Evolutionary conservation across 2,797 vertebrate species (phyloP).

Genomic region (Micrastur ruficollis): DNA sequence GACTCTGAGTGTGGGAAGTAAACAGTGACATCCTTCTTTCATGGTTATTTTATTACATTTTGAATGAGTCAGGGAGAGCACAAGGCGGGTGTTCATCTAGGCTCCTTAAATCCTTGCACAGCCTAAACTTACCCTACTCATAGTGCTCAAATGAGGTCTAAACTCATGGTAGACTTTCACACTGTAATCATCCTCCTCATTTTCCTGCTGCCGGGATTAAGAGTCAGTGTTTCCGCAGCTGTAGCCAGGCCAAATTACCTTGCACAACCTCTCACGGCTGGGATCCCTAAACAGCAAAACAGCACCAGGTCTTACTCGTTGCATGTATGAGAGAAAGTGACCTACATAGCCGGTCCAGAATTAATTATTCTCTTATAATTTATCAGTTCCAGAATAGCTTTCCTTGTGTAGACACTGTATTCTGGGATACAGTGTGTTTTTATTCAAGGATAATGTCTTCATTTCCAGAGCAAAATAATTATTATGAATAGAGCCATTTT

Average conservation of each 20-base stretch:
- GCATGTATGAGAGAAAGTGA: background rate
- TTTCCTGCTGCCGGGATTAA: background rate
- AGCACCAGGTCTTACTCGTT: background rate
- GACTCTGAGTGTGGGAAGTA: background rate
- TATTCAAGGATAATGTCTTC: constrained; percentile 6
- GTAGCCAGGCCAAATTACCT: background rate
- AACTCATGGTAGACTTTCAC: background rate
- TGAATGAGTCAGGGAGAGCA: background rate
- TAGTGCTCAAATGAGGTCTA: background rate
- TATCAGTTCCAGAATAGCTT: background rate
- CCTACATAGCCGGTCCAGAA: background rate
- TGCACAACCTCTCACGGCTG: rapidly evolving
- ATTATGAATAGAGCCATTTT: constrained; percentile 55
- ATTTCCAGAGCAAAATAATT: constrained; percentile 35
- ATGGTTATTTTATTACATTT: background rate
- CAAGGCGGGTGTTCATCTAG: background rate
- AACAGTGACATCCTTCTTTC: constrained; percentile 5
- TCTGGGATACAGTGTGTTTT: constrained; percentile 13
- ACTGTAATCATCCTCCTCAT: background rate
- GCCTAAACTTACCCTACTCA: background rate
- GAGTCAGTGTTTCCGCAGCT: background rate
- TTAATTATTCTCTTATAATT: background rate
- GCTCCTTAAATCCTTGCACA: background rate
- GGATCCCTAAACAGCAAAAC: background rate
- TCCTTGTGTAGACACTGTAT: background rate